Base-by-base conservation (phyloP, 2,113 vertebrate genomes). In the Sturnira hondurensis region DNA sequence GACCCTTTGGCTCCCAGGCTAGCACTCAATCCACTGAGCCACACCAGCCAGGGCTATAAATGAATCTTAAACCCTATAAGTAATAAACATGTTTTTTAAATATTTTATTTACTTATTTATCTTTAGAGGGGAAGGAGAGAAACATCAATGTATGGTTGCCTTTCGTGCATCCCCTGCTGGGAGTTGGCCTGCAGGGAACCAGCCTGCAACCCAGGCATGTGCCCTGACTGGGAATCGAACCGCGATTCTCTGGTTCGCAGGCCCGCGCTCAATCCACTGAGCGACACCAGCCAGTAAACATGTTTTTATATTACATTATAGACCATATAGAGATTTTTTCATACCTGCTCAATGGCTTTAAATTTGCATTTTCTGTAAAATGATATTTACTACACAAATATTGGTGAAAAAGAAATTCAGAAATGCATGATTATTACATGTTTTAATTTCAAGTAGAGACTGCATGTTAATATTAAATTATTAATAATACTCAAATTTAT, bases 381-480 rank as follows among this genome's bases (percentile, higher is more conserved):
- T 87, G 38, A 80, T 80, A 80, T 63, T 91, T 68, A 36, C 15
- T 84, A 28, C 56, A 90, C 70, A 95, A 95, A 95, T 95, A 93
- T 74, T 0, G 77, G 33, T 73, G 43, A 65, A 36, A 80, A 20
- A 74, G 50, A 70, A 95, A 52, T 86, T 86, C 43, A 89, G 56
- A 96, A 97, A 68, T 45, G 41, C 38, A 92, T 22, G 74, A 6
- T 43, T 83, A 82, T 65, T 80, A 74, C 24, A 38, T 47, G 73
- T 76, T 52, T 85, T 13, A 41, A 47, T 82, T 93, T 95, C 63
- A 94, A 70, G 43, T 68, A 24, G 10, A 94, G 43, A 86, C 36
- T 85, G 8, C 50, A 94, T 92, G 89, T 20, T 28, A 67, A 85
- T 73, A 86, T 81, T 58, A 89, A 93, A 93, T 83, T 87, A 12